Conservation (phyloP, 2,797 vertebrate species). For the Natrix natrix region DNA sequence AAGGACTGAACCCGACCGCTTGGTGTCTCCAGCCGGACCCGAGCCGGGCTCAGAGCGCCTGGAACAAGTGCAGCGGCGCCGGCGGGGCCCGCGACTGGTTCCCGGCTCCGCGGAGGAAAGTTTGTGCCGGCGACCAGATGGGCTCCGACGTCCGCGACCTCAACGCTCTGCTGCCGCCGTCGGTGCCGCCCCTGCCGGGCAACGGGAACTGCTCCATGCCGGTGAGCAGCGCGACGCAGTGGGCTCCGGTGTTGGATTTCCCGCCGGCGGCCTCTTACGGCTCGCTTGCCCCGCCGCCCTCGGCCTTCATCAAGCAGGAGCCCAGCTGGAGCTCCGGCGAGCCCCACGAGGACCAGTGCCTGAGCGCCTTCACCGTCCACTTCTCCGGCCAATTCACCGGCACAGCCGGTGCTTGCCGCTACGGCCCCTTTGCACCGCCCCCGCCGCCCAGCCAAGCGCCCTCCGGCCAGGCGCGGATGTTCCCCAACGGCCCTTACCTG, state of each 20-base stretch:
- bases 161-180: conserved; percentile 86
- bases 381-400: conserved; percentile 95
- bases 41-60: conserved; percentile 55
- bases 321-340: conserved; percentile 87
- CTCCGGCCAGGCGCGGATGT: conserved; percentile 83
- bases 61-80: conserved; percentile 60
- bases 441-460: conserved; percentile 83
- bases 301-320: conserved; percentile 94
- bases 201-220: conserved; percentile 83
- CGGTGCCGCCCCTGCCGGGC: conserved; percentile 81
- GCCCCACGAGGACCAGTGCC: conserved; percentile 89
- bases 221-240: conserved; percentile 85
- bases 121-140: conserved; percentile 74
- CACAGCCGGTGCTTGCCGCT: conserved; percentile 86
- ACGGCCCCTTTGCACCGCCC: conserved; percentile 85
- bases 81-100: conserved; percentile 24
- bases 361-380: conserved; percentile 96
- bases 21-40: conserved; percentile 66
- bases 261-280: conserved; percentile 85
- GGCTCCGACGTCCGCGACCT: conserved; percentile 91
- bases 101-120: conserved; percentile 79
- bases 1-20: conserved; percentile 55
- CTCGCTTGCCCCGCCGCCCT: conserved; percentile 83
- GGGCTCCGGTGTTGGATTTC: conserved; percentile 83
- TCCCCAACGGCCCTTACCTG: conserved; percentile 86